Percentiles rank a stretch among this genome's conserved stretches.
phyloP scores from a whole-genome alignment of 1,140 invertebrate species.

The Copidosoma floridanum region DNA sequence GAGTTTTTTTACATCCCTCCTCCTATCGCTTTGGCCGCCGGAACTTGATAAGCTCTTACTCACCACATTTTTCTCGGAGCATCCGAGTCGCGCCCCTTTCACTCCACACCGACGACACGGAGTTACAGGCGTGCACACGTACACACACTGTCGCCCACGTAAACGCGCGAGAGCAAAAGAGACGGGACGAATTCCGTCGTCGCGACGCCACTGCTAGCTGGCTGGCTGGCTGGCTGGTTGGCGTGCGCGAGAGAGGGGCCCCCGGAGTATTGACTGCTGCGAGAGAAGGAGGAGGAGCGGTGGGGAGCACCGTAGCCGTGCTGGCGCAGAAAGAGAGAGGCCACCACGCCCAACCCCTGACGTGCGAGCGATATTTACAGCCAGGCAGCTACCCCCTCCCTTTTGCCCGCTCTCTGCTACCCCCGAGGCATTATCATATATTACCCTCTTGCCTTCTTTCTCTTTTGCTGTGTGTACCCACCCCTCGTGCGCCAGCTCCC shows the following conservation, averaged over 20 bases:
- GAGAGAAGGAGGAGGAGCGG: constrained; percentile 30
- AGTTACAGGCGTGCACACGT: too few relatives aligned
- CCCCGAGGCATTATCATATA: constrained; percentile 52
- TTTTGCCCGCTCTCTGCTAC: constrained; percentile 21
- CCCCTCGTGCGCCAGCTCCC: constrained; percentile 4
- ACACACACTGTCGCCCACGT: too few relatives aligned
- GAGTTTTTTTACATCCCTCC: too few relatives aligned
- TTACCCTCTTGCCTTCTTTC: constrained; percentile 49
- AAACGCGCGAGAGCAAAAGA: too few relatives aligned
- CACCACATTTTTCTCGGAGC: too few relatives aligned
- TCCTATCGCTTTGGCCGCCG: too few relatives aligned
- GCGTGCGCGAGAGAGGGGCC: constrained; percentile 39
- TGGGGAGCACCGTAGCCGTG: constrained; percentile 25
- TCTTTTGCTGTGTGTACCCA: constrained; percentile 12
- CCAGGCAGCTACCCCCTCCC: constrained; percentile 18
- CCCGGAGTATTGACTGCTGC: constrained; percentile 53
- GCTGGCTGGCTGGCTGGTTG: too few relatives aligned
- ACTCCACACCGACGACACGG: too few relatives aligned
- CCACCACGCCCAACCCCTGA: constrained; percentile 55
- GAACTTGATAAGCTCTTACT: too few relatives aligned
- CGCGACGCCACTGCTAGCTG: constrained; percentile 46
- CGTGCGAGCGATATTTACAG: constrained; percentile 37
- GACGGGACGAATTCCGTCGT: constrained; percentile 49
- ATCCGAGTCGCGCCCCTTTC: too few relatives aligned
- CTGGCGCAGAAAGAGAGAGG: constrained; percentile 27